Evolutionary conservation across 2,797 vertebrate species (phyloP).

Genomic region (Limosa lapponica): DNA sequence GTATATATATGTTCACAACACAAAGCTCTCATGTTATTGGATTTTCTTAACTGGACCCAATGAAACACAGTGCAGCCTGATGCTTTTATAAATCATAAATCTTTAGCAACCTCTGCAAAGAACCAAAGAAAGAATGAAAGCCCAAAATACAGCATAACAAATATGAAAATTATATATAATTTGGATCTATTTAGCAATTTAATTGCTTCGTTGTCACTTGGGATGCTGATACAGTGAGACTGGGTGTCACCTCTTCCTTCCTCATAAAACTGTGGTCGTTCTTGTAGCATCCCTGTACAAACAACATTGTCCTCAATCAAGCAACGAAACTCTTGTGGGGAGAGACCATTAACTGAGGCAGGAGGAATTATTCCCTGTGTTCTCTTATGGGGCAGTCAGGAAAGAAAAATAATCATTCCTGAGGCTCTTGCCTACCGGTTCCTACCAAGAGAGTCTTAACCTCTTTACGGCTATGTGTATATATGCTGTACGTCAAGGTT

Average conservation of each 20-base stretch:
- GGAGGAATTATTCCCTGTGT: conserved; percentile 10
- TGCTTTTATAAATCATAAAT: conserved; percentile 15
- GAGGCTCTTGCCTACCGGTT: conserved; percentile 16
- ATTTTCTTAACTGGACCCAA: neutral
- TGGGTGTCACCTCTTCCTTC: neutral
- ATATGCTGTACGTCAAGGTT: neutral
- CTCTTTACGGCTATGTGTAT: conserved; percentile 26
- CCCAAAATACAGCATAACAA: neutral
- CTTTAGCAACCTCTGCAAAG: neutral
- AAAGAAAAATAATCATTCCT: conserved; percentile 56
- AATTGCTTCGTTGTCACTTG: neutral
- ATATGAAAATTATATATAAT: neutral
- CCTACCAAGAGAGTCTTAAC: conserved; percentile 59
- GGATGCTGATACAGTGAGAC: neutral
- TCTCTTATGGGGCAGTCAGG: conserved; percentile 34
- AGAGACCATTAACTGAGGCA: conserved; percentile 42
- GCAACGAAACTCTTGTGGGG: neutral
- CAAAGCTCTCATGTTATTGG: neutral
- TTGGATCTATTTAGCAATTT: neutral
- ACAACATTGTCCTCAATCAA: neutral
- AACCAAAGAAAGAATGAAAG: neutral
- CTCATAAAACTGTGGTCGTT: neutral
- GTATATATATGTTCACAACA: neutral
- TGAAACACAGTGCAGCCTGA: neutral
- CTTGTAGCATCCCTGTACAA: neutral